Evolutionary conservation across 2,113 vertebrate genomes (phyloP), one percentile per base, ranked within the genome.

Genomic region (Diglossa brunneiventris): DNA sequence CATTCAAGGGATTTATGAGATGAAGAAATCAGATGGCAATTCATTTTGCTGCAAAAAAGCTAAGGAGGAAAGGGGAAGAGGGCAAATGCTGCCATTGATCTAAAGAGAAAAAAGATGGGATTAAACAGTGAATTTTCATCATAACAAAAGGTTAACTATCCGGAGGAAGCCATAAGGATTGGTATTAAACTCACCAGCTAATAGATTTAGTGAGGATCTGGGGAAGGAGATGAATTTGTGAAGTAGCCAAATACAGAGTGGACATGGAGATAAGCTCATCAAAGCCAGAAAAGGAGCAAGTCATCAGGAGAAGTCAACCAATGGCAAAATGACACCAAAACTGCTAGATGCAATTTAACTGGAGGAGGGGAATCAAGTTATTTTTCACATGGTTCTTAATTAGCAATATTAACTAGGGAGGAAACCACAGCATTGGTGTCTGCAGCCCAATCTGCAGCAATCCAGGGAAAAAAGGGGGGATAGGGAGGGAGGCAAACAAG

Each of bases 61-160:
- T 59, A 11, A 52, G 47, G 62, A 75, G 42, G 28, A 84, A 70
- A 92, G 74, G 50, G 90, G 90, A 87, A 85, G 92, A 92, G 74
- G 80, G 88, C 75, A 85, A 93, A 93, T 24, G 46, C 61, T 72
- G 42, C 41, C 72, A 90, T 13, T 87, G 82, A 94, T 82, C 66
- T 78, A 41, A 72, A 90, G 44, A 75, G 67, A 92, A 83, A 69
- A 72, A 89, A 23, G n/a, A 83, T 1, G 4, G 77, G 78, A 90
- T 96, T 81, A 76, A 93, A 63, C 5, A 81, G 68, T 30, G 61
- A 90, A 83, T 92, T 94, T 93, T 90, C 73, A 78, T 90, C 73
- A 30, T 2, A 74, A 76, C 52, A 58, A 80, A 93, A 86, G 90
- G 88, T 93, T 96, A 93, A 83, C 76, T 52, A 87, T 63, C 56